Conservation (phyloP, 2,797 vertebrate genomes). For the Amphiprion clarkii region DNA sequence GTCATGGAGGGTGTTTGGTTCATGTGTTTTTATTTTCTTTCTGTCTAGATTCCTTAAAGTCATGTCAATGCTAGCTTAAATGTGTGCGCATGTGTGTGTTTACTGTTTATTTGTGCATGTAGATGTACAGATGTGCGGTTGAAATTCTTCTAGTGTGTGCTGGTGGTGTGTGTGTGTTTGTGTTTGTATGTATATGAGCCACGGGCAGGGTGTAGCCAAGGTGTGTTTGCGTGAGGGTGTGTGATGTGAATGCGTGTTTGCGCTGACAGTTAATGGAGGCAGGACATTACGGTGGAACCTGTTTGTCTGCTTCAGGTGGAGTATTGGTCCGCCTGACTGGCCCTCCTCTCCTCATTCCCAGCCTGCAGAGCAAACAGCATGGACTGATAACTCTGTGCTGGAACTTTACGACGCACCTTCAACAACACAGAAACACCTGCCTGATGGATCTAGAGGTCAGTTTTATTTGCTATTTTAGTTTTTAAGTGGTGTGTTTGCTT, state of each 20-base stretch:
- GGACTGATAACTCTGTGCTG: slow-evolving; percentile 21
- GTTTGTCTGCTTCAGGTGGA: slow-evolving; percentile 72
- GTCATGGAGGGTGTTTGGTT: slow-evolving; percentile 24
- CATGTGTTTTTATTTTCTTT: neutral
- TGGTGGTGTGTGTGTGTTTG: slow-evolving; percentile 1
- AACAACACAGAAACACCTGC: neutral
- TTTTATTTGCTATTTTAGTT: neutral
- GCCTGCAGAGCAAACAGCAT: slow-evolving; percentile 44
- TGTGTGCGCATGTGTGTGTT: neutral
- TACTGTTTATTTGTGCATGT: neutral
- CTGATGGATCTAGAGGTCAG: slow-evolving; percentile 66
- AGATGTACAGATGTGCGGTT: neutral
- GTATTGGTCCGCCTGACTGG: slow-evolving; percentile 39
- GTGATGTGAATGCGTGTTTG: slow-evolving; percentile 30
- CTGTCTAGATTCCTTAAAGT: neutral
- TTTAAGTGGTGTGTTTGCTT: neutral
- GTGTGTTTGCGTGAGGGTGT: slow-evolving; percentile 58
- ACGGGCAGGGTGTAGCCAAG: slow-evolving; percentile 29
- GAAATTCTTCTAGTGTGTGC: neutral
- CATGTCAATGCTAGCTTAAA: fast-evolving
- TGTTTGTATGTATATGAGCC: slow-evolving; percentile 32
- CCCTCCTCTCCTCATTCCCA: slow-evolving; percentile 41
- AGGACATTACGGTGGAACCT: slow-evolving; percentile 66
- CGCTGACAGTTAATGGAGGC: slow-evolving; percentile 35
- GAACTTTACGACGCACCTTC: neutral